Evolutionary conservation across 1,140 invertebrate species (phyloP).

Genomic region (Aphidius gifuensis): DNA sequence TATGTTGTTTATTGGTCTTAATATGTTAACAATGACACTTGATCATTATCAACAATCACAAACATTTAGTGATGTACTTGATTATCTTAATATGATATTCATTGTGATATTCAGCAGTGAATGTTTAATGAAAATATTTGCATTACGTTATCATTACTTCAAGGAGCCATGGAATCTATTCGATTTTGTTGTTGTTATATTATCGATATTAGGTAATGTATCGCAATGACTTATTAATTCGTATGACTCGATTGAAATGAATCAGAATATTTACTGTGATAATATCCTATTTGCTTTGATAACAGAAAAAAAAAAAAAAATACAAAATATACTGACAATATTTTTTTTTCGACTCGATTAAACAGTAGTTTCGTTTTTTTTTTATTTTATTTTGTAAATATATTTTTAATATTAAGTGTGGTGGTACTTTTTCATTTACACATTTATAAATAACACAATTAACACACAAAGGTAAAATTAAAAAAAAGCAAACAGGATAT

Average conservation of each 20-base stretch:
- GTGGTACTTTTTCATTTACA: conserved; percentile 15
- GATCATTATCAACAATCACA: conserved; percentile 90
- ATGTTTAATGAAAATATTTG: conserved; percentile 96
- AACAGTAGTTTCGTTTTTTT: conserved; percentile 13
- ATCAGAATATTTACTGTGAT: conserved; percentile 18
- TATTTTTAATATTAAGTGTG: not conserved
- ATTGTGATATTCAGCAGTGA: conserved; percentile 97
- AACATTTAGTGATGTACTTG: conserved; percentile 78
- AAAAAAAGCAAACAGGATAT: conserved; percentile 40
- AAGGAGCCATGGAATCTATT: conserved; percentile 99
- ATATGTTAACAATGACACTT: conserved; percentile 98
- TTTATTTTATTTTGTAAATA: conserved; percentile 4
- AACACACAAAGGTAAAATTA: conserved; percentile 16
- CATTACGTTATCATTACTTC: conserved; percentile 96
- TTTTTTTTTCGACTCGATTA: conserved; percentile 2
- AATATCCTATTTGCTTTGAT: conserved; percentile 42
- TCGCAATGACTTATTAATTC: conserved; percentile 52
- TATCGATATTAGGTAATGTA: conserved; percentile 90
- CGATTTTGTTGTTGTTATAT: conserved; percentile 97
- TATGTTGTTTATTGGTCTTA: conserved; percentile 97
- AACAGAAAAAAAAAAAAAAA: too few species aligned
- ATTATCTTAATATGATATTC: conserved; percentile 94
- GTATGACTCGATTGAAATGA: conserved; percentile 51
- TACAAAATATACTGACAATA: not conserved
- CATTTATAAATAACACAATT: conserved; percentile 14